A percentile compares a stretch with the other conserved stretches of the same genome.
These are phyloP conservation scores for Musca domestica DNA, from an alignment of 1,140 invertebrate genomes.

Conservation along the genomic window DNA sequence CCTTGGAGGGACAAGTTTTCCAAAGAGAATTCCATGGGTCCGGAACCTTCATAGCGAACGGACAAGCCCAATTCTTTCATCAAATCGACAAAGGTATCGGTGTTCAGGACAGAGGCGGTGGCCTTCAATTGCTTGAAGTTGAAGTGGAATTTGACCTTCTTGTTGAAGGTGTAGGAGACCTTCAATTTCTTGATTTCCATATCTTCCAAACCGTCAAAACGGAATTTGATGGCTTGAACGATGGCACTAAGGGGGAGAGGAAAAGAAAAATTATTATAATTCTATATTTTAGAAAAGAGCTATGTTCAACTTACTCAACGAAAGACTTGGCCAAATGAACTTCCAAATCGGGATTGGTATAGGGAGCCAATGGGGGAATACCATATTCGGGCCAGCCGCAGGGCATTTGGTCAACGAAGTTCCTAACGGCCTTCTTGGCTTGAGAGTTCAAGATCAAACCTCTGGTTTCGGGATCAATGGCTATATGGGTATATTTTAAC, in stretches of 20 bases:
- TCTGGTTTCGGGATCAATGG: constrained; percentile 31
- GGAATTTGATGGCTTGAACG: constrained; percentile 46
- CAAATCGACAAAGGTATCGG: constrained; percentile 40
- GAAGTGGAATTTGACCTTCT: constrained; percentile 46
- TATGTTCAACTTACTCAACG: constrained; percentile 42
- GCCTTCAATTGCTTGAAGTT: constrained; percentile 36
- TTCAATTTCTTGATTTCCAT: constrained; percentile 47
- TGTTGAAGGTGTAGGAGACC: constrained; percentile 48
- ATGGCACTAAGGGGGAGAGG: constrained; percentile 28
- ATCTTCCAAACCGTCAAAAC: constrained; percentile 44
- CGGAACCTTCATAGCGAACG: constrained; percentile 43
- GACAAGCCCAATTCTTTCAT: constrained; percentile 37
- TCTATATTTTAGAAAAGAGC: no score
- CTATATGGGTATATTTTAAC: not conserved
- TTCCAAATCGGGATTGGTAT: constrained; percentile 46
- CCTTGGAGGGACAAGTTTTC: constrained; percentile 42
- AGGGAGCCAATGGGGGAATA: constrained; percentile 46
- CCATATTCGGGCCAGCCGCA: constrained; percentile 47
- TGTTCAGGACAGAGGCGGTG: constrained; percentile 37
- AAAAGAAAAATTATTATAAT: not conserved
- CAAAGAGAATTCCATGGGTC: constrained; percentile 39
- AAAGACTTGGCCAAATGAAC: constrained; percentile 39
- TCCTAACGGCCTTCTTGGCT: constrained; percentile 44
- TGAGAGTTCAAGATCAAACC: constrained; percentile 45
- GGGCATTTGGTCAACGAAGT: constrained; percentile 39